Conservation (phyloP, 2,113 vertebrate species). For the Catharus bicknelli region DNA sequence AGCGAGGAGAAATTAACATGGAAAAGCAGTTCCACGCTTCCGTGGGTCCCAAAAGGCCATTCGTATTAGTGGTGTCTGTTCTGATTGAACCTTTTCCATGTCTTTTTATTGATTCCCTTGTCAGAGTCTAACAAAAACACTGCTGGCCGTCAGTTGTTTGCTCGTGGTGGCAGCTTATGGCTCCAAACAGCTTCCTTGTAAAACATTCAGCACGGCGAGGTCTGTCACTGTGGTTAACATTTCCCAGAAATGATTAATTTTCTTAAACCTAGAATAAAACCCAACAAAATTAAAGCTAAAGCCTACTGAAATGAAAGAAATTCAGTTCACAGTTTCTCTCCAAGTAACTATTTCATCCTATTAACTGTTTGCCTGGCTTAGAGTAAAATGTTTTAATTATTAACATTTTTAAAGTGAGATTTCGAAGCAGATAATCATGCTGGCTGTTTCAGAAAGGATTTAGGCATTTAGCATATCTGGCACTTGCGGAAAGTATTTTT, state of each 20-base stretch:
- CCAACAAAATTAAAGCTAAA: background rate
- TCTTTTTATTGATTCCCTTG: slow-evolving; percentile 81
- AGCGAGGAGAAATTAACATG: slow-evolving; percentile 76
- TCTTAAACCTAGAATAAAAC: slow-evolving; percentile 32
- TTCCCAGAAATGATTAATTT: slow-evolving; percentile 66
- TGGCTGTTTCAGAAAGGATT: slow-evolving; percentile 12
- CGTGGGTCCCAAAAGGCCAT: slow-evolving; percentile 70
- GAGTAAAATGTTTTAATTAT: slow-evolving; percentile 52
- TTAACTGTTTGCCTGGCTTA: slow-evolving; percentile 18
- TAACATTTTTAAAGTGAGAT: slow-evolving; percentile 53
- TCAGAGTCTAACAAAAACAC: slow-evolving; percentile 75
- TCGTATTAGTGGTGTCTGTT: slow-evolving; percentile 75
- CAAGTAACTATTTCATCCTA: slow-evolving; percentile 4
- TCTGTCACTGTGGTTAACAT: slow-evolving; percentile 29
- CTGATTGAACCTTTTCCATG: slow-evolving; percentile 77
- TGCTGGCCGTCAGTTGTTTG: slow-evolving; percentile 55
- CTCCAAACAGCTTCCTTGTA: slow-evolving; percentile 44
- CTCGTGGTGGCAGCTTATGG: slow-evolving; percentile 34
- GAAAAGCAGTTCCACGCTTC: slow-evolving; percentile 74
- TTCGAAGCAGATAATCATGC: slow-evolving; percentile 28
- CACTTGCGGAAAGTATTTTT: slow-evolving; percentile 32
- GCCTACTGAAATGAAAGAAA: background rate
- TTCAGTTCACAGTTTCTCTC: background rate
- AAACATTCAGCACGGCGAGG: background rate
- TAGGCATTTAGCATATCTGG: slow-evolving; percentile 49